A percentile compares a stretch with the other conserved stretches of the same genome.
Evolutionary conservation across 2,888 invertebrate genomes (phyloP).

Genomic region (Rambutsinella grinnellia): DNA sequence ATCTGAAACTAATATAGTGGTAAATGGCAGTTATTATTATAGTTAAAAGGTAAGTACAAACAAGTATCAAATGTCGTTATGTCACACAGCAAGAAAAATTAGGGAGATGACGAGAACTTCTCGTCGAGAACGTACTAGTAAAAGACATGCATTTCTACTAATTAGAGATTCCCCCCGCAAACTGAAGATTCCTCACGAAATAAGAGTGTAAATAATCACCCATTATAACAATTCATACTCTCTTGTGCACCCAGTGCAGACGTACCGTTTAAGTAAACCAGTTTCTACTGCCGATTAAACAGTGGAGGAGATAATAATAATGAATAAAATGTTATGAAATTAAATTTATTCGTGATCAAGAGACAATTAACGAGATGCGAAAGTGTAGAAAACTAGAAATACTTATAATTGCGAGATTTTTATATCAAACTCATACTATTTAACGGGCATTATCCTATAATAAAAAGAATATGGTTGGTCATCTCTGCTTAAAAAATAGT

Average conservation of each 20-base stretch:
- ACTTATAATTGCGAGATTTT: no score
- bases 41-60: constrained; percentile 5
- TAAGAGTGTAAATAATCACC: constrained; percentile 36
- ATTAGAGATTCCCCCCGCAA: constrained; percentile 42
- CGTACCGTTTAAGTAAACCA: constrained; percentile 24
- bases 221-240: constrained; percentile 4
- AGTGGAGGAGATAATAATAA: background rate
- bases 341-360: constrained; percentile 30
- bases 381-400: constrained; percentile 14
- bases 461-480: no score
- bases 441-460: no score
- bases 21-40: background rate
- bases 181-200: constrained; percentile 39
- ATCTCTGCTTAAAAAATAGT: no score
- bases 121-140: background rate
- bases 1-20: background rate
- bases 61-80: constrained; percentile 39
- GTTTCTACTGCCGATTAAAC: constrained; percentile 8
- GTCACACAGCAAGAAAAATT: constrained; percentile 12
- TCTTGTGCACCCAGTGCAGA: background rate
- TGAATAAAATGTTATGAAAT: background rate
- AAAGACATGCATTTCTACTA: constrained; percentile 23
- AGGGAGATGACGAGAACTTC: background rate
- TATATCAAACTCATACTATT: no score
- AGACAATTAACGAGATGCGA: constrained; percentile 32